Conservation (phyloP, 2,113 vertebrate genomes). For the Saccopteryx leptura region DNA sequence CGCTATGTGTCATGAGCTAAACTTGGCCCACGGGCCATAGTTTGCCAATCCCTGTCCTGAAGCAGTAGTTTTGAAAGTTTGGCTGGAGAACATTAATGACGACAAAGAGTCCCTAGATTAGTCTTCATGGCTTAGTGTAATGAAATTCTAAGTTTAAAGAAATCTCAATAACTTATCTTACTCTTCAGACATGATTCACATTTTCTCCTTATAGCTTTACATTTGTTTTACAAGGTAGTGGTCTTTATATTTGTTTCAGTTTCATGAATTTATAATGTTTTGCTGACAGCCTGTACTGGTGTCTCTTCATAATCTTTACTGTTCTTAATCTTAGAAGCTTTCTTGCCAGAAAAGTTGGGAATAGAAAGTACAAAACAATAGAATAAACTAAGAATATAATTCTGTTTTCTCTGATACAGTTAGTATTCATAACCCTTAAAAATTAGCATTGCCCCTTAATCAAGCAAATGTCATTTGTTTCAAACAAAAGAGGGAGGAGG, state of each 20-base stretch:
- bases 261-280: conserved; percentile 49
- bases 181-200: neutral
- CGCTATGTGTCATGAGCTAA: neutral
- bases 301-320: conserved; percentile 25
- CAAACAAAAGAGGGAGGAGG: neutral
- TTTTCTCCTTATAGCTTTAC: conserved; percentile 25
- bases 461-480: conserved; percentile 7
- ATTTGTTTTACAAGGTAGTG: neutral
- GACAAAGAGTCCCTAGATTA: neutral
- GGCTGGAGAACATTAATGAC: neutral
- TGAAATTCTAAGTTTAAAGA: conserved; percentile 18
- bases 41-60: neutral
- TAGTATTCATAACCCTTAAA: neutral
- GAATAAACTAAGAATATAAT: neutral
- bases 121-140: neutral
- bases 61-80: conserved; percentile 27
- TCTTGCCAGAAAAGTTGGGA: neutral
- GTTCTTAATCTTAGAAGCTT: neutral
- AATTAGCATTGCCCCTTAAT: neutral
- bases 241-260: neutral
- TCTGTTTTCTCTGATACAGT: neutral
- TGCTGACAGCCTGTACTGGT: neutral
- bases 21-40: neutral
- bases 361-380: neutral
- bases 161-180: conserved; percentile 19